Base-by-base conservation (phyloP, 2,797 vertebrate genomes). In the Dallia pectoralis region DNA sequence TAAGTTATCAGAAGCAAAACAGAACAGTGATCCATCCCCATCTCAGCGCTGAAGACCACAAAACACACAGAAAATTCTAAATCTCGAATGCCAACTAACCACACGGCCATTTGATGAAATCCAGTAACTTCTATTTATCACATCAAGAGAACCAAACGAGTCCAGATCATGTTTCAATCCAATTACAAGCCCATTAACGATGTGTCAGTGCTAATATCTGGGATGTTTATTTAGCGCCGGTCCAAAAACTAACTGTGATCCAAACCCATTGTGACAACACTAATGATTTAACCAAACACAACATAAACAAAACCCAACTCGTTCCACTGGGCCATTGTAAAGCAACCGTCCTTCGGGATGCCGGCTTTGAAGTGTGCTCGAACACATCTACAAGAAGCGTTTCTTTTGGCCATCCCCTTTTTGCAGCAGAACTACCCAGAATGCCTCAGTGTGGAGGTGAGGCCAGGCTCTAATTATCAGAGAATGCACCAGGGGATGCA, bases 281-380 rank as follows among this genome's bases (percentile, higher is more conserved):
- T 89, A 91, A 91, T 84, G 84, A 85, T 80, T 65, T 87, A 89
- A 90, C 85, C 86, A 85, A 91, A 90, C 84, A 80, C 75, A 81
- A 76, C 83, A 87, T 87, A 87, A 89, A 88, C 88, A 91, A 88
- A n/a, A 87, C 77, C 77, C 77, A 86, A 86, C 84, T 85, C 73
- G 82, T 66, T 74, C 72, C 53, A 82, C 81, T 77, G 74, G 80
- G 82, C 25, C 71, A 77, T 16, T 27, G 74, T 63, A 19, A 48
- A 74, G 78, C 74, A 53, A 53, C 32, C 76, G 82, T 82, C 80
- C 90, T 86, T 76, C 84, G 87, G 89, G 87, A 85, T 85, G 75
- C 79, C 51, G 71, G 84, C 84, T 87, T 89, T 88, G 88, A 89
- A 90, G 59, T 29, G 66, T 30, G 48, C 67, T 56, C 59, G 61